Base-by-base conservation (phyloP, 2,888 invertebrate genomes). In the Platycheirus rosarum region DNA sequence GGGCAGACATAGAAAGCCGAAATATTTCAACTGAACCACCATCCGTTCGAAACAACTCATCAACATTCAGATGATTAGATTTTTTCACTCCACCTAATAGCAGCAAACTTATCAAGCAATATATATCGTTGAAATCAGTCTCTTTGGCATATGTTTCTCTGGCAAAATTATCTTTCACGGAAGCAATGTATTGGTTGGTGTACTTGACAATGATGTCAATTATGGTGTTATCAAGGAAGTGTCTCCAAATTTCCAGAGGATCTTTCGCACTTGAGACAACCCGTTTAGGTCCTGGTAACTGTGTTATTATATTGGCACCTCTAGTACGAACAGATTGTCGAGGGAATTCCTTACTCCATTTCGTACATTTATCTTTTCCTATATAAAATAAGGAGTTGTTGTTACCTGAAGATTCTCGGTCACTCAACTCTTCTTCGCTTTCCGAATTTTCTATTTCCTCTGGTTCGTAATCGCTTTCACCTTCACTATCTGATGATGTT, bases 71-170 rank as follows among this genome's bases (percentile, higher is more conserved):
- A 63, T 23, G 35, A 29, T 51, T 71, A 49, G 63, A 69, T 40
- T 68, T 68, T 35, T 68, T 55, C 51, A 68, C 53, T 53, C 69
- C 69, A 69, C 55, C 69, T 73, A 73, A 73, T 44, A 65, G 53
- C 57, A 23, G 23, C 23, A 23, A 23, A 23, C 23, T 57, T 74
- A 57, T 66, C 57, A 74, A 46, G 66, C 57, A 74, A 74, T 73
- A 35, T 46, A 65, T 48, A 42, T 65, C 37, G 40, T 63, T 51
- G 42, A 55, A 65, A 70, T 60, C 65, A 51, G 49, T 49, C 51
- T 49, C 35, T 35, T 44, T 55, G 42, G 68, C 29, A 55, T 29
- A 53, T 44, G 46, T 55, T 55, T 69, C 44, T 42, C 32, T 49
- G 37, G 37, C 40, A 49, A 48, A 69, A 35, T 48, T 73, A 20